Evolutionary conservation across 2,113 vertebrate species (phyloP), one percentile per base, ranked within the genome.

Genomic region (Bujurquina vittata): DNA sequence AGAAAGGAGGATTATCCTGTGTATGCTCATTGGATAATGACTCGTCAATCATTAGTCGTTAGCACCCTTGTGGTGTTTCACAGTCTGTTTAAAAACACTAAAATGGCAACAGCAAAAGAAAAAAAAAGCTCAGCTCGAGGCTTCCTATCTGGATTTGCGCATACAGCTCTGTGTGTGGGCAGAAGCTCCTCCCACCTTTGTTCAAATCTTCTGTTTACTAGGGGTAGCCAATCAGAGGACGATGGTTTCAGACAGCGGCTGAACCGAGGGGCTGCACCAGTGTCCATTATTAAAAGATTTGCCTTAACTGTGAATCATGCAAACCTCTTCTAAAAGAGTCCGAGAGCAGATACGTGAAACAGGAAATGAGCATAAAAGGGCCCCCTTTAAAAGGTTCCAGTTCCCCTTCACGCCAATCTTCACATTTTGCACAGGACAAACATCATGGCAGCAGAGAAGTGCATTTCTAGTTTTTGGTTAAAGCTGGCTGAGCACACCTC

Each of bases 381-480:
- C 15, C 4, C 4, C 43, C 43, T 5, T 15, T 5, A 46, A 43
- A 37, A 46, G 43, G 14, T 46, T 46, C 43, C 43, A 15, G 60
- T 11, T 20, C 40, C 23, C 35, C 23, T 20, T 29, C 43, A 20
- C 65, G 26, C 26, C 63, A 67, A 14, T 9, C 63, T 11, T 8
- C 2, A 4, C 65, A 31, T 69, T 43, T 49, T 69, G 29, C 10
- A 69, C 43, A 89, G 79, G 81, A 75, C 65, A 89, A 73, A 40
- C 75, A 92, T 83, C 87, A 67, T 22, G 85, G 89, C 81, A 81
- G 89, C 85, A 67, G 29, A 75, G 62, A 61, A 49, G 35, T 67
- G 31, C 83, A 77, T 61, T 80, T 90, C 74, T 89, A 81, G 84
- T 87, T 89, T 91, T 79, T 86, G 79, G 67, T 88, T 84, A n/a